phyloP scores from a whole-genome alignment of 2,797 vertebrate species.

The Carapus acus region DNA sequence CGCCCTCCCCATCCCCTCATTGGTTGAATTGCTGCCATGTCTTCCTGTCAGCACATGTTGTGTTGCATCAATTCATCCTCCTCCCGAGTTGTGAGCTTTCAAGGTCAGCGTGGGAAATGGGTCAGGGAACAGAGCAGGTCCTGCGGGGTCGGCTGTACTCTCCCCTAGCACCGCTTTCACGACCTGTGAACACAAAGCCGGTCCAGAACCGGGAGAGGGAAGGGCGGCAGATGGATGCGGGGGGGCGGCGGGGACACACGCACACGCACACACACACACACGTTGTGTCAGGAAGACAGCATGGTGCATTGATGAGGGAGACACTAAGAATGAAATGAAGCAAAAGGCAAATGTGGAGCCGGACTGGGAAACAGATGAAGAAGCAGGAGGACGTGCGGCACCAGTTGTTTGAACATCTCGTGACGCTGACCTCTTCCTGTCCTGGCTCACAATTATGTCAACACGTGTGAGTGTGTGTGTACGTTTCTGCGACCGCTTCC shows the following conservation, averaged over 20 bases:
- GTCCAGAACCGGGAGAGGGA: constrained; percentile 19
- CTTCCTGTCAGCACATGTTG: constrained; percentile 51
- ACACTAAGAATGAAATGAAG: not conserved
- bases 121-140: constrained; percentile 46
- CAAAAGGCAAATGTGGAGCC: not conserved
- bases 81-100: constrained; percentile 36
- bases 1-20: constrained; percentile 1
- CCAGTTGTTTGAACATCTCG: constrained; percentile 10
- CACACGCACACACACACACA: too few relatives aligned
- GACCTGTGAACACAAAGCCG: constrained; percentile 32
- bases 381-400: not conserved
- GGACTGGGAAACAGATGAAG: constrained; percentile 7
- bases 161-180: constrained; percentile 21
- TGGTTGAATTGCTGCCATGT: constrained; percentile 44
- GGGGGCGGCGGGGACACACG: too few relatives aligned
- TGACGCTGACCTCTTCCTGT: constrained; percentile 16
- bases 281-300: constrained; percentile 7
- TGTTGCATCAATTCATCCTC: constrained; percentile 55
- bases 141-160: constrained; percentile 27
- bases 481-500: constrained; percentile 2
- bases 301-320: not conserved
- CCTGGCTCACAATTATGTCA: not conserved
- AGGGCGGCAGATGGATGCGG: too few relatives aligned
- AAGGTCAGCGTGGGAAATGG: constrained; percentile 59
- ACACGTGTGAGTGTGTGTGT: constrained; percentile 3